phyloP scores from a whole-genome alignment of 1,140 invertebrate species.

The Anastrepha ludens region DNA sequence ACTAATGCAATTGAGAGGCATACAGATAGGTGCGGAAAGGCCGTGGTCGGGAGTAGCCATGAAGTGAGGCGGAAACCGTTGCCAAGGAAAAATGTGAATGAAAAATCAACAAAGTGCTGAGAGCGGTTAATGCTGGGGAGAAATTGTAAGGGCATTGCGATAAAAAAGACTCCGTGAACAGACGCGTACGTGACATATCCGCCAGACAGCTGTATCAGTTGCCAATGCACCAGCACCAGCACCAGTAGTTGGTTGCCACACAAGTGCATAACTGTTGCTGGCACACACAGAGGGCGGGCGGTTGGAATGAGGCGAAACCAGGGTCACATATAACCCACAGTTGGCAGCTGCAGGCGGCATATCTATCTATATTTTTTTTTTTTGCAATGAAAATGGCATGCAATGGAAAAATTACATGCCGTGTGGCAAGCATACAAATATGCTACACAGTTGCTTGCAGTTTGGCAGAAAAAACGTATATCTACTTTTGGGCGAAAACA shows the following conservation, averaged over 20 bases:
- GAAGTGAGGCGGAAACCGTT: not conserved
- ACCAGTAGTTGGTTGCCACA: not conserved
- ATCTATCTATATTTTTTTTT: not conserved
- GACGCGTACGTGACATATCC: conserved; percentile 25
- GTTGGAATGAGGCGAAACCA: not conserved
- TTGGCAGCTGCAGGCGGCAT: not conserved
- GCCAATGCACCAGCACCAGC: not conserved
- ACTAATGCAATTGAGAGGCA: conserved; percentile 12
- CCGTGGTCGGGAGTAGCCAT: not conserved
- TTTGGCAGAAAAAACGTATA: not conserved
- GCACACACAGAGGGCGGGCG: not conserved
- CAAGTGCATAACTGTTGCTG: conserved; percentile 3
- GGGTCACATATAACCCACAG: conserved; percentile 25
- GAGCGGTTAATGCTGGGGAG: not conserved
- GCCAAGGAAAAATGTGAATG: conserved; percentile 6
- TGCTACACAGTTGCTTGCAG: not conserved
- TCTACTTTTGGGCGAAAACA: not conserved
- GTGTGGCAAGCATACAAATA: not conserved
- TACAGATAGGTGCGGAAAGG: no score
- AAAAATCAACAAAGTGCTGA: conserved; percentile 18
- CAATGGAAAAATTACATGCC: conserved; percentile 38
- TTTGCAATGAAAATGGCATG: conserved; percentile 25
- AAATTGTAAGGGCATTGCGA: not conserved
- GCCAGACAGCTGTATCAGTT: conserved; percentile 43
- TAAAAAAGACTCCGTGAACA: not conserved